Base-by-base conservation (phyloP, 2,888 invertebrate genomes). In the Chrysina gloriosa region DNA sequence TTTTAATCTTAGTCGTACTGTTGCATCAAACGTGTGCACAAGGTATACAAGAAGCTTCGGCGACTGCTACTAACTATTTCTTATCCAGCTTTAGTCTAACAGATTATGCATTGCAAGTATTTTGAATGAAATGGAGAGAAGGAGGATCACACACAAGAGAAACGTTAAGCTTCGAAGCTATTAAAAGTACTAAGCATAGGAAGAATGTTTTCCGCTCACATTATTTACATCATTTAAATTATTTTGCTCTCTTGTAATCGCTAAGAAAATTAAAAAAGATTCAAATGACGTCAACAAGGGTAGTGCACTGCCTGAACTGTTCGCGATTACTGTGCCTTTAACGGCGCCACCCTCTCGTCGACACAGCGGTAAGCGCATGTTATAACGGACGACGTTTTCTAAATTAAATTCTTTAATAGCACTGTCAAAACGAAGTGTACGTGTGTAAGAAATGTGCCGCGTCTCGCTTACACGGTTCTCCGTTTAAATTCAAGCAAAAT, bases 331-430 rank as follows among this genome's bases (percentile, higher is more conserved):
- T 45, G 34, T 61, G 66, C 61, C 34, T 58, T 67, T 67, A 67
- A 47, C 66, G 61, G 47, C 48, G n/a, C n/a, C n/a, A n/a, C n/a
- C 27, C 23, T 21, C 25, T 29, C 25, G 31, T 52, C 58, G 58
- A 61, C 58, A 27, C 9, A 42, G 29, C 42, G 42, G 27, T 42
- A 34, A 50, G 66, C 66, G 50, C 66, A 67, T 67, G 66, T 67
- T 67, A 58, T 67, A 58, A 54, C 54, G 36, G 65, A 48, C 61
- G 69, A 69, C 69, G 69, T 69, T 65, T 69, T 36, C 61, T 58
- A 69, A 69, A 69, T 69, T 69, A 69, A 69, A 69, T 69, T 69
- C 69, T 65, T 69, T 69, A 69, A 69, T 69, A 65, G 69, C 58
- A 69, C 69, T 69, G 69, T 69, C 69, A 69, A 42, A 61, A 42